Base-by-base conservation (phyloP, 2,888 invertebrate genomes). In the Tenthredo scrophulariae region DNA sequence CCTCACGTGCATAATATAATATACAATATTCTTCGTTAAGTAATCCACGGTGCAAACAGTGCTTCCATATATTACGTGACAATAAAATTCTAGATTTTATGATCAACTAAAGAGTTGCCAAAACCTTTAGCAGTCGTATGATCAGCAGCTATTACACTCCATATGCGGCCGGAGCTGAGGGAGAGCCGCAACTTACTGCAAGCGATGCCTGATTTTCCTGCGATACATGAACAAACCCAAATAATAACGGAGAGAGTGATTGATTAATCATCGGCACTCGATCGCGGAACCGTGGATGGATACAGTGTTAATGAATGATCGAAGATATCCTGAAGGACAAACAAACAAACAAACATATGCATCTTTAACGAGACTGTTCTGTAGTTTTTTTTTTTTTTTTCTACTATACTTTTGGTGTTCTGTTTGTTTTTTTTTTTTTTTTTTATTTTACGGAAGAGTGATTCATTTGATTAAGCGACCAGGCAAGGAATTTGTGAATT, bases 401-500 rank as follows among this genome's bases (percentile, higher is more conserved):
- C 67, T 33, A 6, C 33, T 18, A 18, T 54, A 33, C 5, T 33
- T 29, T 67, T 67, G 6, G 67, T 67, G 67, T 33, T 54, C n/a
- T 18, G 33, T 15, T 74, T 74, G 43, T 22, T 33, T 4, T 33
- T 33, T 72, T 74, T 22, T n/a, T 15, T 74, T 74, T 74, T 22
- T 33, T 4, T 33, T 33, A 43, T 74, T 22, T 9, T 43, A 43
- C 72, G 46, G 18, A 29, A 18, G 50, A 77, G 77, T 77, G 77
- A 77, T 77, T 77, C 72, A 43, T 22, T 77, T 2, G 10, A 77
- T 77, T 15, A 77, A 26, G 4, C 37, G 40, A 43, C 18, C 33
- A 72, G 37, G 22, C 29, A 62, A 37, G 37, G 80, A 58, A 62
- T 85, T 83, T 79, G 67, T 85, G 87, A 88, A 89, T 90, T 90